Evolutionary conservation across 2,797 vertebrate species (phyloP).

Genomic region (Ptychadena robeensis): DNA sequence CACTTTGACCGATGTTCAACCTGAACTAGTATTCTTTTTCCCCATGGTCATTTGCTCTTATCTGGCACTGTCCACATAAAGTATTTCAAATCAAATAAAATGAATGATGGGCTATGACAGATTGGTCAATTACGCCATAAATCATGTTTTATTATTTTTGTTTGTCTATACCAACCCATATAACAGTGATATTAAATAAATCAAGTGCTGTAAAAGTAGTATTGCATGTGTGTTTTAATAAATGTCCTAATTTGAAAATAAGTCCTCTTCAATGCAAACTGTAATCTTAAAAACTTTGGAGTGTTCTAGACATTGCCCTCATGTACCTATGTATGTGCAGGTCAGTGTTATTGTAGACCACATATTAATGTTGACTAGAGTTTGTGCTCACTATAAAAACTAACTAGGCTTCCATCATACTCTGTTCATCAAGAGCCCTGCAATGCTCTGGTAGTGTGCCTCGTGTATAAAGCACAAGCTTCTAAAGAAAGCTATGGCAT

Average conservation of each 20-base stretch:
- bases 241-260: slow-evolving; percentile 1
- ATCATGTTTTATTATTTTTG: slow-evolving; percentile 20
- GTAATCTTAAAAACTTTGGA: background rate
- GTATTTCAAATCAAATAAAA: slow-evolving; percentile 35
- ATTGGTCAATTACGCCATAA: slow-evolving; percentile 20
- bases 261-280: background rate
- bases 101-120: slow-evolving; percentile 12
- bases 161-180: slow-evolving; percentile 50
- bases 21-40: background rate
- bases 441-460: no score
- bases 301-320: background rate
- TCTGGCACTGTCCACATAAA: slow-evolving; percentile 6
- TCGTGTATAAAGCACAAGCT: no score
- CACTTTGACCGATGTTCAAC: slow-evolving; percentile 23
- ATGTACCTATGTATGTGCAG: background rate
- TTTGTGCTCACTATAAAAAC: no score
- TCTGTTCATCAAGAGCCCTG: no score
- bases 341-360: background rate
- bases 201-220: slow-evolving; percentile 52
- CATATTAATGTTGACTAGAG: no score
- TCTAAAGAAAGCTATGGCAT: no score
- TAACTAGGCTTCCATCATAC: no score
- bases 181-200: slow-evolving; percentile 57
- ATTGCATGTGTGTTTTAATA: slow-evolving; percentile 41
- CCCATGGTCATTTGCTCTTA: background rate